Evolutionary conservation across 1,140 invertebrate genomes (phyloP).

Genomic region (Limonius californicus): DNA sequence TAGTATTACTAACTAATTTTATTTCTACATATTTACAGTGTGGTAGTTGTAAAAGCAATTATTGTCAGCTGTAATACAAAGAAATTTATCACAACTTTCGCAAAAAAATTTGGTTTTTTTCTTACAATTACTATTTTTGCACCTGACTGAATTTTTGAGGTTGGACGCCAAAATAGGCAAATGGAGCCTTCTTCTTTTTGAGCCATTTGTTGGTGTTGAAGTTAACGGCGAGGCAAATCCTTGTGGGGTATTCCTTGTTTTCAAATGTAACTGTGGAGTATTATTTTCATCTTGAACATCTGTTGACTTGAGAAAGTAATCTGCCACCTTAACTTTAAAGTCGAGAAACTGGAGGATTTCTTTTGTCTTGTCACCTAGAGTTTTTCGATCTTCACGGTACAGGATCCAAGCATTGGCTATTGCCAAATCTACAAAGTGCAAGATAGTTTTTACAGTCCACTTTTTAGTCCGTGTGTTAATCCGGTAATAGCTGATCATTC

Average conservation of each 20-base stretch:
- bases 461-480: not conserved
- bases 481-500: constrained; percentile 17
- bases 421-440: not conserved
- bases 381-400: not conserved
- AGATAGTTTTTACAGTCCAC: constrained; percentile 15
- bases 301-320: not conserved
- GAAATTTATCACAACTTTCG: not conserved
- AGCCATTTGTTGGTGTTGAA: not conserved
- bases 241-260: not conserved
- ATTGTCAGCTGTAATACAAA: not conserved
- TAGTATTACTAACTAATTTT: too few species aligned
- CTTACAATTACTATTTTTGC: not conserved
- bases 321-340: constrained; percentile 7
- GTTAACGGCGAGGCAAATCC: not conserved
- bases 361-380: not conserved
- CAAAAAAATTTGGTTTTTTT: constrained; percentile 3
- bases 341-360: not conserved
- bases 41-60: not conserved
- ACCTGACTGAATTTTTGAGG: constrained; percentile 2
- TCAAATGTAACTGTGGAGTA: not conserved
- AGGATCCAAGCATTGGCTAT: constrained; percentile 10
- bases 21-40: not conserved
- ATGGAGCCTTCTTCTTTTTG: not conserved
- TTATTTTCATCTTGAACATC: not conserved
- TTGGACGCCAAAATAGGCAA: not conserved